phyloP scores from a whole-genome alignment of 2,113 vertebrate species.

The Okapia johnstoni region DNA sequence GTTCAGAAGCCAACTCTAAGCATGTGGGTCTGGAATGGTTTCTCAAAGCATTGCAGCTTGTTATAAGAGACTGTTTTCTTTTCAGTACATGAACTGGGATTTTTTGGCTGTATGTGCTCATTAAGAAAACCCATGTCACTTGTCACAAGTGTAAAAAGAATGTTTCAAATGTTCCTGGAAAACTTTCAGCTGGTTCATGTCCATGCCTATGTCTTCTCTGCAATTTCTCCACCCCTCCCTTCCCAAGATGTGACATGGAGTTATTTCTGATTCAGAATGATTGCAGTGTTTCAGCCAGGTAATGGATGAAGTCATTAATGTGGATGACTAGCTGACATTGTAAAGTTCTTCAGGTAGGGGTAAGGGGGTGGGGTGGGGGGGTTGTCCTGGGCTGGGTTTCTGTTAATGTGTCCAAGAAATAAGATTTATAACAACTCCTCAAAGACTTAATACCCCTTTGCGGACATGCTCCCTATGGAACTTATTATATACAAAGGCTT shows the following conservation, averaged over 20 bases:
- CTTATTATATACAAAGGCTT: slow-evolving; percentile 39
- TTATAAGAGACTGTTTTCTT: not conserved
- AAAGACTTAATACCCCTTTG: slow-evolving; percentile 2
- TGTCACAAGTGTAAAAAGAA: slow-evolving; percentile 38
- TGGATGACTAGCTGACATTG: not conserved
- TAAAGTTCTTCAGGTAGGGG: not conserved
- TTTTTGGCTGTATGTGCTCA: slow-evolving; percentile 43
- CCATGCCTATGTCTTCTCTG: not conserved
- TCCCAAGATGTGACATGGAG: not conserved
- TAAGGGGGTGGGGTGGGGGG: not conserved
- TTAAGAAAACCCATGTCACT: slow-evolving; percentile 41
- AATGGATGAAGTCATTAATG: not conserved
- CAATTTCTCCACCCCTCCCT: not conserved
- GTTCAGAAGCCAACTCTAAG: not conserved
- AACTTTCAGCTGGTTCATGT: not conserved
- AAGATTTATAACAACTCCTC: slow-evolving; percentile 38
- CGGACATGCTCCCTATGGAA: not conserved
- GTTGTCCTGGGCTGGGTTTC: not conserved
- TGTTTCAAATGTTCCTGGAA: slow-evolving; percentile 49
- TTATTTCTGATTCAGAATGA: not conserved
- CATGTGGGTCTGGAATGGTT: not conserved
- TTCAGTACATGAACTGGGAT: not conserved
- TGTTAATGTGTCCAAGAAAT: slow-evolving; percentile 13
- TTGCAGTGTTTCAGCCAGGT: not conserved
- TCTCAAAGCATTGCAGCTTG: not conserved